Evolutionary conservation across 2,113 vertebrate species (phyloP).

Genomic region (Microcebus jonahi): DNA sequence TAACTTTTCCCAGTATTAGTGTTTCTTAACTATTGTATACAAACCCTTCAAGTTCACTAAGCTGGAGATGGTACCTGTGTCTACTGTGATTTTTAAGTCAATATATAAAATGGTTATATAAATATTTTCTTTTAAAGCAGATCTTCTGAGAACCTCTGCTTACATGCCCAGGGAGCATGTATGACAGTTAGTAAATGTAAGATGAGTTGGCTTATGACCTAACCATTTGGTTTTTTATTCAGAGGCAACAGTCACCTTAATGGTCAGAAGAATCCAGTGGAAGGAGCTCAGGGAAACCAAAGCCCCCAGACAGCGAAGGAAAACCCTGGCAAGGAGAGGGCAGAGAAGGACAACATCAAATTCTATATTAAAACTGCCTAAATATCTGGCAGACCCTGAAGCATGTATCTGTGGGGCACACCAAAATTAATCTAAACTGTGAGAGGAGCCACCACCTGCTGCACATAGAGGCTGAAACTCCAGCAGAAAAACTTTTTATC

Average conservation of each 20-base stretch:
- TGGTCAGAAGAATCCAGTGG: neutral
- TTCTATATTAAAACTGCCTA: neutral
- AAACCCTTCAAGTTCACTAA: neutral
- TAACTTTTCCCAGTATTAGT: neutral
- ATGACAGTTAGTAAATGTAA: neutral
- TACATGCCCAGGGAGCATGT: neutral
- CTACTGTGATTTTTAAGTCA: neutral
- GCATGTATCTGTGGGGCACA: neutral
- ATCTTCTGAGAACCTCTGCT: neutral
- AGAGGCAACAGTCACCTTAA: neutral
- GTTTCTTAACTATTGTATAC: conserved; percentile 25
- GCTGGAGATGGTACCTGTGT: neutral
- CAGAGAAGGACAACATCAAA: neutral
- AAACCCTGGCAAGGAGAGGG: neutral
- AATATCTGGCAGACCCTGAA: neutral
- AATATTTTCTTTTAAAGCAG: conserved; percentile 25
- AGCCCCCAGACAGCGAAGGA: neutral
- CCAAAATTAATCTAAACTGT: neutral
- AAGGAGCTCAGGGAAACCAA: neutral
- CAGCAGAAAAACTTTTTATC: neutral
- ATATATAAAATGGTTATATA: conserved; percentile 25
- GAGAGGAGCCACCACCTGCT: neutral
- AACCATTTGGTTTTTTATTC: neutral
- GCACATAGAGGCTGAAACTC: neutral
- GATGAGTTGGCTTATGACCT: neutral